phyloP scores from a whole-genome alignment of 2,888 invertebrate species.

The Scrobipalpa atriplicella region DNA sequence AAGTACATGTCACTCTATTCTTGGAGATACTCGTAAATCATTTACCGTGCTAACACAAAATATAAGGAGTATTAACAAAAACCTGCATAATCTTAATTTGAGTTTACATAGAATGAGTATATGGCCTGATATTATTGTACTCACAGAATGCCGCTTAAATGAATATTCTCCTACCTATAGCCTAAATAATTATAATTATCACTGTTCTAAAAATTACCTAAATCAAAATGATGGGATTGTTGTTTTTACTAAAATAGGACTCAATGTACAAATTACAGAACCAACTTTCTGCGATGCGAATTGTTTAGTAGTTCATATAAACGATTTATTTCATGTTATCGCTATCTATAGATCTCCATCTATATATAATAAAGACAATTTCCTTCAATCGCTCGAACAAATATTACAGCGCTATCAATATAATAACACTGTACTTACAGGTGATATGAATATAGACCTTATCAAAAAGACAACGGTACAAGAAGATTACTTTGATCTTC shows the following conservation, averaged over 20 bases:
- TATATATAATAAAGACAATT: not conserved
- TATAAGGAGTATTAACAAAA: not conserved
- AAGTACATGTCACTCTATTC: not conserved
- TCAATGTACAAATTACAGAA: too few relatives aligned
- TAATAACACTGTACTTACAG: not conserved
- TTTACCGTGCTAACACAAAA: not conserved
- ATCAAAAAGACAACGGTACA: not conserved
- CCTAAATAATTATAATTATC: not conserved
- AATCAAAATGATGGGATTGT: too few relatives aligned
- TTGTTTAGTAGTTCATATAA: not conserved
- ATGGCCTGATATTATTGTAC: not conserved
- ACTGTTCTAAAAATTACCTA: not conserved
- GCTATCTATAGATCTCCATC: slow-evolving; percentile 1
- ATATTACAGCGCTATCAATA: not conserved
- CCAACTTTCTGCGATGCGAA: not conserved
- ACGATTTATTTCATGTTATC: not conserved
- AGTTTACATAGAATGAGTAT: not conserved
- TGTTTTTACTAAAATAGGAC: too few relatives aligned
- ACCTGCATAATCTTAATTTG: not conserved
- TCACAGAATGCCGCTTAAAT: not conserved
- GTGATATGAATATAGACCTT: not conserved
- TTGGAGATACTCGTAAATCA: not conserved
- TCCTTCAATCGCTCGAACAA: not conserved
- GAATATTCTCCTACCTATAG: not conserved
- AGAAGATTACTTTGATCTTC: not conserved